These are phyloP conservation scores for Oreohelix idahoensis DNA, from an alignment of 1,140 invertebrate species.

Conservation along the genomic window DNA sequence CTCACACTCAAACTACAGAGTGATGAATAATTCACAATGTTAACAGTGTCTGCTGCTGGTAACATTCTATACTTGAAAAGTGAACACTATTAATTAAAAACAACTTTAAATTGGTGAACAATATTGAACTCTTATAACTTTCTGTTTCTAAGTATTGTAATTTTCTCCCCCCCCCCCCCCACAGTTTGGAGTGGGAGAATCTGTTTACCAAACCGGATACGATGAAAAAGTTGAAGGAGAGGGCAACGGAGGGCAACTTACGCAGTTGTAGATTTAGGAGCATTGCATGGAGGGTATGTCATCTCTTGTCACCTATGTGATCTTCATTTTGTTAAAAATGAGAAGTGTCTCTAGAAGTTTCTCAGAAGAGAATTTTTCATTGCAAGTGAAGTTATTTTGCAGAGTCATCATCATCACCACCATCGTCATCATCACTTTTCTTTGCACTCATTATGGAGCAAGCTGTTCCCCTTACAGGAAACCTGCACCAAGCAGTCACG, in stretches of 20 bases:
- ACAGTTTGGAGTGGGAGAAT: conserved; percentile 70
- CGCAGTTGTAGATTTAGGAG: conserved; percentile 70
- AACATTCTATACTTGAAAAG: too few species aligned
- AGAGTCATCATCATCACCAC: neutral
- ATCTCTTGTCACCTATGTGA: neutral
- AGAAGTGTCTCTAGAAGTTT: neutral
- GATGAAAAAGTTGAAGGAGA: conserved; percentile 56
- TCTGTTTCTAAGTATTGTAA: neutral
- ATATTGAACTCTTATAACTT: too few species aligned
- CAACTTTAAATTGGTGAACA: too few species aligned
- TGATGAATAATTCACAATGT: too few species aligned
- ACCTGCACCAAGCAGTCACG: too few species aligned
- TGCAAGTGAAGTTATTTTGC: neutral
- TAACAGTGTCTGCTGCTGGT: too few species aligned
- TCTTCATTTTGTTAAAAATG: neutral
- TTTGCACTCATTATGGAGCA: neutral
- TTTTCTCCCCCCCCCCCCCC: too few species aligned
- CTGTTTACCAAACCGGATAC: conserved; percentile 65
- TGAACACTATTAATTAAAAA: too few species aligned
- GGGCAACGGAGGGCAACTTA: conserved; percentile 64
- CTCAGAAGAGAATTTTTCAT: neutral
- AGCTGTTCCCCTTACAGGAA: neutral
- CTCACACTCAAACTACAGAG: too few species aligned
- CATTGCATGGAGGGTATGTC: conserved; percentile 70
- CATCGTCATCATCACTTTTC: neutral